Conservation (phyloP, 2,888 invertebrate genomes). For the Linhomoeus sp. region DNA sequence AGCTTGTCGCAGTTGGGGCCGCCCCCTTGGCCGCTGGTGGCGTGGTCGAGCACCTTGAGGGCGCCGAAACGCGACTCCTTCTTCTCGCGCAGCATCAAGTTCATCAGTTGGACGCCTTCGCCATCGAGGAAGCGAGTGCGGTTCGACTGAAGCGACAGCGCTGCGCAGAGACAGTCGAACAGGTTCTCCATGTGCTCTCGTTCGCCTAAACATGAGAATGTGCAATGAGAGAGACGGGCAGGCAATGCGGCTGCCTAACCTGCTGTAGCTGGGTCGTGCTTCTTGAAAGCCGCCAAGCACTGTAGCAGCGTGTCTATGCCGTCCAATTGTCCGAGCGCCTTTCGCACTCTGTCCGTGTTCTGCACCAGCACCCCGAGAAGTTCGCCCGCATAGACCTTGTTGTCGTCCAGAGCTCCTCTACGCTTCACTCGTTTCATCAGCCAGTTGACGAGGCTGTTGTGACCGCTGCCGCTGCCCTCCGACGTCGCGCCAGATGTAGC, state of each 20-base stretch:
- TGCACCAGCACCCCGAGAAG: slow-evolving; percentile 83
- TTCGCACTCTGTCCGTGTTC: slow-evolving; percentile 46
- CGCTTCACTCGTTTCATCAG: slow-evolving; percentile 55
- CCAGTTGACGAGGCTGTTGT: slow-evolving; percentile 71
- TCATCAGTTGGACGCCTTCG: slow-evolving; percentile 96
- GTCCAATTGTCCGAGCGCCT: slow-evolving; percentile 37
- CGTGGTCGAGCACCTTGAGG: slow-evolving; percentile 74
- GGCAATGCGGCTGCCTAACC: no score
- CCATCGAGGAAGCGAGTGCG: slow-evolving; percentile 71
- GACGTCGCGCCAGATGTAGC: slow-evolving; percentile 46
- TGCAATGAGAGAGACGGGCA: no score
- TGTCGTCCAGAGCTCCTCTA: slow-evolving; percentile 58
- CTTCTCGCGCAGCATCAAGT: slow-evolving; percentile 90
- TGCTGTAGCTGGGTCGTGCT: slow-evolving; percentile 26
- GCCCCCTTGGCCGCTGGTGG: slow-evolving; percentile 77
- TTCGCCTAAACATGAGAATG: slow-evolving; percentile 57
- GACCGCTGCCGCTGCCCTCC: slow-evolving; percentile 51
- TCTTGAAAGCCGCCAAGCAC: slow-evolving; percentile 23
- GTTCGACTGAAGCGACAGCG: slow-evolving; percentile 62
- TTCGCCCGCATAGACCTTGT: slow-evolving; percentile 86
- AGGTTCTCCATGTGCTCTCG: slow-evolving; percentile 97
- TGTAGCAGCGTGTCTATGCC: slow-evolving; percentile 81
- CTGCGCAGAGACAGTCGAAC: slow-evolving; percentile 82
- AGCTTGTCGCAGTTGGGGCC: slow-evolving; percentile 80
- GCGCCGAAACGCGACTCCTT: slow-evolving; percentile 88